Evolutionary conservation across 2,113 vertebrate species (phyloP).

Genomic region (Macquaria australasica): DNA sequence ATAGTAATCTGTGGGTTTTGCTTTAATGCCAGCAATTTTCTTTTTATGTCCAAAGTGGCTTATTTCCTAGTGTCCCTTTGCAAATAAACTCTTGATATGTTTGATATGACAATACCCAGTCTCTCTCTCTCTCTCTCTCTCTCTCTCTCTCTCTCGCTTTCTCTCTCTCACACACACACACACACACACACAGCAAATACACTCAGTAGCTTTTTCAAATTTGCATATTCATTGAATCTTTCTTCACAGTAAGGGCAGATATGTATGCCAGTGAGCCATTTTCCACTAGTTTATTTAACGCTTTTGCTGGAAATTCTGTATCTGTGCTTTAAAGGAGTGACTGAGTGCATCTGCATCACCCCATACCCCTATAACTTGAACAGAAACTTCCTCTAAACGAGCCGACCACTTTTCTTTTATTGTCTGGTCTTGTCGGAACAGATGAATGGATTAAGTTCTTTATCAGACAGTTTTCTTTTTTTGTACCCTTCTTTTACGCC

Average conservation of each 20-base stretch:
- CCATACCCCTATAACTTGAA: not conserved
- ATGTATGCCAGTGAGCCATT: not conserved
- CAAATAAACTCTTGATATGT: not conserved
- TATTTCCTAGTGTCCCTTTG: not conserved
- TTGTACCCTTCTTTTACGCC: slow-evolving; percentile 18
- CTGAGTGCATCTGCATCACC: slow-evolving; percentile 7
- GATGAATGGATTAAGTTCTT: slow-evolving; percentile 53
- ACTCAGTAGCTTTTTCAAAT: not conserved
- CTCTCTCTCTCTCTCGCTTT: not conserved
- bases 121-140: not conserved
- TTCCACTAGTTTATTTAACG: not conserved
- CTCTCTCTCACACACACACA: not conserved
- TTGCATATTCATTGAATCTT: slow-evolving; percentile 30
- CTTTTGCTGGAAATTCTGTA: not conserved
- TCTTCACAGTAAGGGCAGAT: slow-evolving; percentile 14
- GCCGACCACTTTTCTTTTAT: slow-evolving; percentile 9
- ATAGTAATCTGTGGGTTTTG: not conserved
- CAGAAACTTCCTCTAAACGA: slow-evolving; percentile 17
- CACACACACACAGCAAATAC: slow-evolving; percentile 1
- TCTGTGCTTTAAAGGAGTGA: not conserved
- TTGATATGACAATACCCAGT: not conserved
- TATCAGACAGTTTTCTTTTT: slow-evolving; percentile 30
- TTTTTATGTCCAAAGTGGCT: not conserved
- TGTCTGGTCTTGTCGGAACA: slow-evolving; percentile 49
- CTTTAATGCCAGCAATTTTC: not conserved